Evolutionary conservation across 2,888 invertebrate species (phyloP).

Genomic region (Drosophila subquinaria): DNA sequence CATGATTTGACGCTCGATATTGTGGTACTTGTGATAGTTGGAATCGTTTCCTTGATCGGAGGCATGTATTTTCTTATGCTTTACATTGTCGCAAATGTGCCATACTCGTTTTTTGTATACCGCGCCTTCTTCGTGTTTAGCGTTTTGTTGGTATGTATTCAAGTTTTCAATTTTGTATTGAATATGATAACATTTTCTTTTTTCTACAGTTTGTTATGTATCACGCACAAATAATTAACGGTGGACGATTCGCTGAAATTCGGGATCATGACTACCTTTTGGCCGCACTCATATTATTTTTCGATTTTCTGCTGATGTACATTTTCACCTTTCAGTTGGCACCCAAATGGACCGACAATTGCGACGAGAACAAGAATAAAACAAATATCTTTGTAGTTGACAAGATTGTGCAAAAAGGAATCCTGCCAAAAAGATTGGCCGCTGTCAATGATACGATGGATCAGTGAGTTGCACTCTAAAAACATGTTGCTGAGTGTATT

Average conservation of each 20-base stretch:
- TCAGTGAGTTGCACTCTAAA: background rate
- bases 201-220: slow-evolving; percentile 64
- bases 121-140: slow-evolving; percentile 41
- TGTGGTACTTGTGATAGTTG: slow-evolving; percentile 57
- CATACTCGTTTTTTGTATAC: slow-evolving; percentile 41
- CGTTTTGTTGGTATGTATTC: slow-evolving; percentile 45
- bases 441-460: background rate
- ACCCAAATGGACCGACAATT: slow-evolving; percentile 55
- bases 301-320: slow-evolving; percentile 60
- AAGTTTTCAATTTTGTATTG: fast-evolving
- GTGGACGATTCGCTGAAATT: slow-evolving; percentile 61
- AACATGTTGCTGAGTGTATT: background rate
- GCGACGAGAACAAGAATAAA: slow-evolving; percentile 28
- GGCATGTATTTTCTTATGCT: slow-evolving; percentile 64
- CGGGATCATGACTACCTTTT: slow-evolving; percentile 56
- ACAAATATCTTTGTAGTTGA: slow-evolving; percentile 18
- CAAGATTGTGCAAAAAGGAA: background rate
- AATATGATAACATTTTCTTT: background rate
- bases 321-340: slow-evolving; percentile 52
- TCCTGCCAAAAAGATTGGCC: background rate
- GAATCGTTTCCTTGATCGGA: slow-evolving; percentile 50
- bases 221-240: slow-evolving; percentile 69
- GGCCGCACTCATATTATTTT: slow-evolving; percentile 55
- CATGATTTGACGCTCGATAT: slow-evolving; percentile 60
- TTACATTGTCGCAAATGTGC: slow-evolving; percentile 49